These are phyloP conservation scores for Phymanthus crucifer DNA, from an alignment of 92 coral and sea anemone species.

Conservation along the genomic window DNA sequence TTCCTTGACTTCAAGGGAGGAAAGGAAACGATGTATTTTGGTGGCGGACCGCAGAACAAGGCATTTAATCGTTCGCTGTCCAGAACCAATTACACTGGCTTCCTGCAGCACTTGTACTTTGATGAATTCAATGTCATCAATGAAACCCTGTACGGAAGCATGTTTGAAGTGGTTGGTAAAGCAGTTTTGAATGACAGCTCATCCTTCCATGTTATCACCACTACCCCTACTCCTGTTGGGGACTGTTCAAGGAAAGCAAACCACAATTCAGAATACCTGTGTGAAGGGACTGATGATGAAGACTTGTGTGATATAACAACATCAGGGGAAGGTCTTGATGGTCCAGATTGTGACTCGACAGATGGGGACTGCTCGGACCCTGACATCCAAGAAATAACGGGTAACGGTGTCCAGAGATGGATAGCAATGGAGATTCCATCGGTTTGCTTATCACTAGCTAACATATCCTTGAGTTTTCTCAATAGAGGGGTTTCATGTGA, in stretches of 20 bases:
- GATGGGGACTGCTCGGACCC: constrained; percentile 7
- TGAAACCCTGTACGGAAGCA: constrained; percentile 12
- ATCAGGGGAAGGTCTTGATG: constrained; percentile 25
- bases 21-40: constrained; percentile 32
- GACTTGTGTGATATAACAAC: constrained; percentile 30
- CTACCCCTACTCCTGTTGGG: constrained; percentile 12
- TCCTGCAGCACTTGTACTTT: constrained; percentile 38
- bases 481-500: too few species aligned
- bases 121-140: constrained; percentile 41
- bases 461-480: too few species aligned
- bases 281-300: constrained; percentile 41
- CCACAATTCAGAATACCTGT: constrained; percentile 11
- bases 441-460: too few species aligned
- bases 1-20: constrained; percentile 51
- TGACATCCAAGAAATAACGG: constrained; percentile 19
- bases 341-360: constrained; percentile 19
- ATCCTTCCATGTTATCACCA: constrained; percentile 9
- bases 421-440: too few species aligned
- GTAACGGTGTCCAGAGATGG: neutral
- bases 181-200: constrained; percentile 22
- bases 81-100: constrained; percentile 32
- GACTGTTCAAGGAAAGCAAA: constrained; percentile 30
- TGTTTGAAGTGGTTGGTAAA: constrained; percentile 7
- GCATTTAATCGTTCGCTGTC: constrained; percentile 30
- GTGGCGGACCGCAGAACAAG: constrained; percentile 41